Conservation (phyloP, 2,888 invertebrate species). For the Drosophila villosipedis region DNA sequence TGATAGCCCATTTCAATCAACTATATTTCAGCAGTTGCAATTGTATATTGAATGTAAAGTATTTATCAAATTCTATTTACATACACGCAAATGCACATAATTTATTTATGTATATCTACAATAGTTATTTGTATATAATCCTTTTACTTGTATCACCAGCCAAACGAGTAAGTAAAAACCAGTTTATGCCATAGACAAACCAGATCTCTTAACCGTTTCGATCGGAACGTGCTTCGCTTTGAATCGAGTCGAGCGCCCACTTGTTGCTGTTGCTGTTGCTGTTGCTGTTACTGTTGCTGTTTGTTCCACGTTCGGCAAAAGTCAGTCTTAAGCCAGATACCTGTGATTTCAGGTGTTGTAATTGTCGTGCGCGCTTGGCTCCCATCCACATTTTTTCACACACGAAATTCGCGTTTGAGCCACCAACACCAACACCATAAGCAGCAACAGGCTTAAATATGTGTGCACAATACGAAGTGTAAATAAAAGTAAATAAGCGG, state of each 20-base stretch:
- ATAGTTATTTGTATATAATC: constrained; percentile 46
- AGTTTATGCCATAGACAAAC: constrained; percentile 54
- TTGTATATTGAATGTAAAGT: neutral
- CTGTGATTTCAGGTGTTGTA: constrained; percentile 69
- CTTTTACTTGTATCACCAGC: constrained; percentile 61
- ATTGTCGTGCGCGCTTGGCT: constrained; percentile 57
- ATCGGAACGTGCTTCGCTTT: constrained; percentile 32
- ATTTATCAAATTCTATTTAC: constrained; percentile 24
- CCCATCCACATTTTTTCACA: constrained; percentile 22
- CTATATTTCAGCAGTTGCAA: neutral
- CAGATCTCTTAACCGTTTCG: constrained; percentile 64
- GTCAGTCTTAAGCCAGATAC: constrained; percentile 76
- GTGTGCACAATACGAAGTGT: constrained; percentile 28
- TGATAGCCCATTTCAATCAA: neutral
- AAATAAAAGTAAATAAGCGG: constrained; percentile 25
- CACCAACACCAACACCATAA: constrained; percentile 4
- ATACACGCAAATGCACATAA: constrained; percentile 12
- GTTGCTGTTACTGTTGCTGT: constrained; percentile 50
- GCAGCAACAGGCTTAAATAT: constrained; percentile 18
- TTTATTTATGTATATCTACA: constrained; percentile 4
- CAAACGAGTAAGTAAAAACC: constrained; percentile 51
- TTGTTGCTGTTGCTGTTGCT: constrained; percentile 59
- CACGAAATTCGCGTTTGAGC: constrained; percentile 50
- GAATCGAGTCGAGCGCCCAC: constrained; percentile 63
- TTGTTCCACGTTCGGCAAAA: constrained; percentile 52